Base-by-base conservation (phyloP, 2,797 vertebrate genomes). In the Anas acuta region DNA sequence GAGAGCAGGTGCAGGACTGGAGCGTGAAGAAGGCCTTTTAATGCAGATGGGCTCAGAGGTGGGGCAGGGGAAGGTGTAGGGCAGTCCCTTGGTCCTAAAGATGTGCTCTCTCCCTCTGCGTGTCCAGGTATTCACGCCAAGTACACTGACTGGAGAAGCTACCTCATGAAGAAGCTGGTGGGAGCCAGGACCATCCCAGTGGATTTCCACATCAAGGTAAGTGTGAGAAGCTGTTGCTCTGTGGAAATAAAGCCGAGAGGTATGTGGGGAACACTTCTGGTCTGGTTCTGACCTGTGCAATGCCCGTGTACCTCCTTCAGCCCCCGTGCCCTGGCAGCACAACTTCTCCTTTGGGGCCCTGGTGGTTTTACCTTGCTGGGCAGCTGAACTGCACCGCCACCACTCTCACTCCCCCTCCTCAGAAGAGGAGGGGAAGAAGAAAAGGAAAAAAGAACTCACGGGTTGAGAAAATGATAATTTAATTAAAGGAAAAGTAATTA, bases 141-240 rank as follows among this genome's bases (percentile, higher is more conserved):
- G 79, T 97, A 97, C 94, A 97, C 97, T 10, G 98, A 99, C 73
- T 99, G 99, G 99, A 99, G 98, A 95, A 98, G 97, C 54, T 99
- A 99, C 94, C 98, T 99, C 95, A 99, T 99, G 98, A 98, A 98
- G 61, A 99, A 98, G 91, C 93, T 99, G 94, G 98, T 99, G 93
- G 99, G 99, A 82, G 97, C 98, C 71, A 97, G 97, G 92, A 99
- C 99, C 7, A 97, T 99, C n/a, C 99, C 99, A 19, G 99, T 99
- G 69, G 99, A 99, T 90, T 99, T 99, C 96, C 99, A 99, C 83
- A 94, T 99, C 51, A 99, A 99, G 99, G 99, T 99, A 94, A 93
- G 76, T 15, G 3, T 71, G 37, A 33, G 51, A 82, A 22, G 11
- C 28, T 76, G 53, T 66, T 4, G 7, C 72, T 71, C 83, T 65